A percentile compares a stretch with the other conserved stretches of the same genome.
Evolutionary conservation across 64 coral and sea anemone species (phyloP).

Genomic region (Pachyseris speciosa): DNA sequence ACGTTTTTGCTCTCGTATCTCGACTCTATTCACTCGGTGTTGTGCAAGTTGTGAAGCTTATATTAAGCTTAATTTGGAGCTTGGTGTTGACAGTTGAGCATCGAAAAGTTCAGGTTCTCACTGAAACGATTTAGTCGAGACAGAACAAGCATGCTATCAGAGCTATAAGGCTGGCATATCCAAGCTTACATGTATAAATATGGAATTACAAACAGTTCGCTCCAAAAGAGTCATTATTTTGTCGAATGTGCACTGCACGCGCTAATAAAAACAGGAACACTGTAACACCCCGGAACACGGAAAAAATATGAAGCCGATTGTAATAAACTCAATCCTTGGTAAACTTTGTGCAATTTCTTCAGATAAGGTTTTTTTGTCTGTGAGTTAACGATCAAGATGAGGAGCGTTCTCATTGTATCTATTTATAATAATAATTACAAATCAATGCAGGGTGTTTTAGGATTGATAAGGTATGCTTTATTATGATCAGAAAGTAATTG

Average conservation of each 20-base stretch:
- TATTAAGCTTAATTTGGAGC: background rate
- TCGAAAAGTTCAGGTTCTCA: background rate
- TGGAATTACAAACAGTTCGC: background rate
- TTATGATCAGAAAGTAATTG: background rate
- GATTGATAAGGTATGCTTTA: background rate
- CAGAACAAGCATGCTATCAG: background rate
- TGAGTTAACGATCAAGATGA: background rate
- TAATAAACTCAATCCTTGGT: background rate
- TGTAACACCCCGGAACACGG: background rate
- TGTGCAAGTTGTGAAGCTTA: background rate
- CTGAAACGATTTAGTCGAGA: background rate
- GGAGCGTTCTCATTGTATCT: background rate
- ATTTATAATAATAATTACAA: background rate
- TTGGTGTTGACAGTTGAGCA: background rate
- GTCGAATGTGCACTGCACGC: background rate
- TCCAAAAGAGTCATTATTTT: background rate
- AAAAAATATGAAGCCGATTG: background rate
- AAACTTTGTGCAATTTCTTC: background rate
- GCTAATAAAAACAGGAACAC: background rate
- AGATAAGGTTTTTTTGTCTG: background rate
- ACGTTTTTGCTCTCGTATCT: background rate
- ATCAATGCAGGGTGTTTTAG: background rate
- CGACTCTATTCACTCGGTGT: background rate
- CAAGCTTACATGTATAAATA: background rate
- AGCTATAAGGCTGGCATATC: background rate